A percentile compares a stretch with the other conserved stretches of the same genome.
Evolutionary conservation across 2,888 invertebrate genomes (phyloP).

Genomic region (Isotomurus palustris): DNA sequence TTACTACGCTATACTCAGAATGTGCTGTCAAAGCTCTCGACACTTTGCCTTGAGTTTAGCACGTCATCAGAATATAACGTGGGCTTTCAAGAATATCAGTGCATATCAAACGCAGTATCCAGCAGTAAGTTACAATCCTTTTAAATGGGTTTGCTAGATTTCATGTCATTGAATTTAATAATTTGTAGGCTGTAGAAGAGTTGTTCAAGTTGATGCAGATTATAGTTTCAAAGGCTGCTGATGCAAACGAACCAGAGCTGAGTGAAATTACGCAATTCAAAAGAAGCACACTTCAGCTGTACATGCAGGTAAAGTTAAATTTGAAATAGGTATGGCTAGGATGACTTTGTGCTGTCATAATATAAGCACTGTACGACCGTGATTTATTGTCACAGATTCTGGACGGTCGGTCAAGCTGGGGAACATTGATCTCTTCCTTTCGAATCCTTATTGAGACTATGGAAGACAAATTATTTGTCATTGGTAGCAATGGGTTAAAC

Average conservation of each 20-base stretch:
- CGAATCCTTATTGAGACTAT: slow-evolving; percentile 82
- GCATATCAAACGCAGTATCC: slow-evolving; percentile 93
- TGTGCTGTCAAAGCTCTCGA: slow-evolving; percentile 85
- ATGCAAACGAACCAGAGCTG: slow-evolving; percentile 68
- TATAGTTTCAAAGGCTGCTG: slow-evolving; percentile 77
- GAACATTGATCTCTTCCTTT: slow-evolving; percentile 84
- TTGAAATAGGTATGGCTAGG: no score
- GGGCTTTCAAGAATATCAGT: slow-evolving; percentile 94
- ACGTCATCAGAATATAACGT: slow-evolving; percentile 89
- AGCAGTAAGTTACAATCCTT: slow-evolving; percentile 54
- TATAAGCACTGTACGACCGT: no score
- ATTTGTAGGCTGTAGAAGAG: slow-evolving; percentile 74
- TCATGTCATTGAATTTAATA: not conserved
- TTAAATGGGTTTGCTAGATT: not conserved
- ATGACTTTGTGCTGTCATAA: no score
- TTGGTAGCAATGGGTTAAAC: slow-evolving; percentile 83
- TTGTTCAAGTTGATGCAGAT: slow-evolving; percentile 83
- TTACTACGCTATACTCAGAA: slow-evolving; percentile 79
- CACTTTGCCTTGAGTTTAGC: slow-evolving; percentile 80
- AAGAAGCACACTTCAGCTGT: slow-evolving; percentile 78
- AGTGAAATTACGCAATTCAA: slow-evolving; percentile 81
- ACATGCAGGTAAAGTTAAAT: slow-evolving; percentile 61
- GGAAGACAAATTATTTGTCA: slow-evolving; percentile 81
- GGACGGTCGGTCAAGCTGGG: slow-evolving; percentile 88
- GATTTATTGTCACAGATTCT: slow-evolving; percentile 56